phyloP scores from a whole-genome alignment of 1,140 invertebrate genomes.

The Temnothorax curvispinosus region DNA sequence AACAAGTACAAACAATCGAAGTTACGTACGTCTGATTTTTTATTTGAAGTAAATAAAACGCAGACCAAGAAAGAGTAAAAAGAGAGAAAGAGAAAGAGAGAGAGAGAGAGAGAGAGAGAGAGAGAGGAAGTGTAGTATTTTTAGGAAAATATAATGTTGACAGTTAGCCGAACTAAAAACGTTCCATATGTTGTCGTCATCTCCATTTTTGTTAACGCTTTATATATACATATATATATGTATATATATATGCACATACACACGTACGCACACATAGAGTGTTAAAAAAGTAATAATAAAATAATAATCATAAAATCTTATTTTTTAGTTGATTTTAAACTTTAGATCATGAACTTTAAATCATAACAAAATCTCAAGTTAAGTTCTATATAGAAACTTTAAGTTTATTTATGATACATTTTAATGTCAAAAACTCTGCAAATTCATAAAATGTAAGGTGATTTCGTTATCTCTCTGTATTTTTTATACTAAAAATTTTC shows the following conservation, averaged over 20 bases:
- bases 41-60: not conserved
- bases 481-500: not conserved
- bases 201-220: not conserved
- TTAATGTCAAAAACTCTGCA: not conserved
- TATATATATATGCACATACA: no score
- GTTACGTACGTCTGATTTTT: not conserved
- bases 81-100: not conserved
- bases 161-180: not conserved
- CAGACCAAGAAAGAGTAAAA: not conserved
- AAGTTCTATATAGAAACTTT: not conserved
- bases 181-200: not conserved
- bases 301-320: not conserved
- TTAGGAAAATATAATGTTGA: slow-evolving; percentile 48
- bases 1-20: slow-evolving; percentile 28
- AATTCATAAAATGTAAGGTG: not conserved
- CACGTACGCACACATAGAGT: not conserved
- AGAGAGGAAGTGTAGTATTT: slow-evolving; percentile 11
- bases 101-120: not conserved
- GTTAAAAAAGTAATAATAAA: not conserved
- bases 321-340: not conserved
- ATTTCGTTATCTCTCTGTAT: not conserved
- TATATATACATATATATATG: not conserved
- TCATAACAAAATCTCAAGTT: not conserved
- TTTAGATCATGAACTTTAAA: no score
- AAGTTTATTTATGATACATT: not conserved